phyloP scores from a whole-genome alignment of 1,140 invertebrate species.

The Apis mellifera region DNA sequence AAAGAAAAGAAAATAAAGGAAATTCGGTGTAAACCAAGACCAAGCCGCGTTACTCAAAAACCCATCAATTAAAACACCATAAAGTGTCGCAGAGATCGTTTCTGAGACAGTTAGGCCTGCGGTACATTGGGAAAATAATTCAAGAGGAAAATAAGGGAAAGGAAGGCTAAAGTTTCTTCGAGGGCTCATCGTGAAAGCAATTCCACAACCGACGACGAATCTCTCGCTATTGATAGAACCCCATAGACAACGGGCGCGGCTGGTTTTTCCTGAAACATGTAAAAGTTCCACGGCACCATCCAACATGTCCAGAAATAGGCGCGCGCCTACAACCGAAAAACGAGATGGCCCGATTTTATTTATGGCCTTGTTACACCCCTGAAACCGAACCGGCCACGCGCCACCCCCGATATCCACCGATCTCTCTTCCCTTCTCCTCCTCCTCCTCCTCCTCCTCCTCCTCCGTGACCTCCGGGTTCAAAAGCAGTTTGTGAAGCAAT shows the following conservation, averaged over 20 bases:
- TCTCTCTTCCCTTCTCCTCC: background rate
- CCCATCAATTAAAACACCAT: slow-evolving; percentile 31
- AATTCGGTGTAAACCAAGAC: background rate
- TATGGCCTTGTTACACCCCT: slow-evolving; percentile 75
- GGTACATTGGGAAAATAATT: slow-evolving; percentile 26
- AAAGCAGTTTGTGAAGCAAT: background rate
- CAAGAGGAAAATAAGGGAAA: background rate
- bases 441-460: background rate
- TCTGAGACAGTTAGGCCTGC: background rate
- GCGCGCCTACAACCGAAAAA: slow-evolving; percentile 69
- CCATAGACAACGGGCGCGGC: slow-evolving; percentile 64
- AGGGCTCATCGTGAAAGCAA: slow-evolving; percentile 50
- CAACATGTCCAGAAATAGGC: slow-evolving; percentile 74
- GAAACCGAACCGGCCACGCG: slow-evolving; percentile 78
- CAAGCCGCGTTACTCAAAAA: slow-evolving; percentile 8
- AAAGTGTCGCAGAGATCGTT: background rate
- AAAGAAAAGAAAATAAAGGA: background rate
- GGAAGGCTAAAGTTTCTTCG: slow-evolving; percentile 27
- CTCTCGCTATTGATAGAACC: slow-evolving; percentile 74
- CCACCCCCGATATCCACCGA: slow-evolving; percentile 54
- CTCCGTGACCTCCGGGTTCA: background rate
- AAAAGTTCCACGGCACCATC: slow-evolving; percentile 67
- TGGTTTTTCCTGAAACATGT: slow-evolving; percentile 77
- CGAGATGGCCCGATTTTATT: slow-evolving; percentile 78
- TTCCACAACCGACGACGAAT: slow-evolving; percentile 62